Evolutionary conservation across 2,113 vertebrate genomes (phyloP).

Genomic region (Turnix velox): DNA sequence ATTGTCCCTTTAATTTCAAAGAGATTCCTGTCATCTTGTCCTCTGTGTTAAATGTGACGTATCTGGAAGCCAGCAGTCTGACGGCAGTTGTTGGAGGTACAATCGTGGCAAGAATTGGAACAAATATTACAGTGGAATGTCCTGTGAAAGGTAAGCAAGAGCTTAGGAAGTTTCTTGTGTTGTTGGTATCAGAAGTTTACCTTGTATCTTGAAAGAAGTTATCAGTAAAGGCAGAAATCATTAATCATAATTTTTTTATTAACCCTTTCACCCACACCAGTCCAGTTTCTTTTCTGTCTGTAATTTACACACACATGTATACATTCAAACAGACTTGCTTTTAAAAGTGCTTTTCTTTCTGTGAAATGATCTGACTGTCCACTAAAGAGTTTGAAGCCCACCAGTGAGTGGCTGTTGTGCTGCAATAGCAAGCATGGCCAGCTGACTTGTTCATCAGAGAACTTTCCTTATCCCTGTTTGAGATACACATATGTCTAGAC

Average conservation of each 20-base stretch:
- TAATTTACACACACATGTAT: not conserved
- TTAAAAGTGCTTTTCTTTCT: not conserved
- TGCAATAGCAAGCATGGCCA: not conserved
- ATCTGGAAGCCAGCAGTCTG: constrained; percentile 54
- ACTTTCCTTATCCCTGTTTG: constrained; percentile 12
- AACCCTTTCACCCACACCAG: not conserved
- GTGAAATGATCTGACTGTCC: not conserved
- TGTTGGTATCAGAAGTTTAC: not conserved
- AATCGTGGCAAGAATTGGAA: constrained; percentile 63
- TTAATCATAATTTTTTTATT: constrained; percentile 2
- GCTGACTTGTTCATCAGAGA: constrained; percentile 60
- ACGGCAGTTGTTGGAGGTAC: constrained; percentile 73
- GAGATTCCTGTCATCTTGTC: constrained; percentile 79
- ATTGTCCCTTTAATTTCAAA: constrained; percentile 55
- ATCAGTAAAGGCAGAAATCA: not conserved
- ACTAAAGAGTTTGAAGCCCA: not conserved
- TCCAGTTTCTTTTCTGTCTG: not conserved
- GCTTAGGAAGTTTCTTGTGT: not conserved
- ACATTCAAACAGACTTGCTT: not conserved
- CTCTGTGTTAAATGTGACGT: constrained; percentile 71
- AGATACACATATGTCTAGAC: constrained; percentile 50
- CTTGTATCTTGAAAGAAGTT: not conserved
- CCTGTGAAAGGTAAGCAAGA: constrained; percentile 79
- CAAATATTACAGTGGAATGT: constrained; percentile 80
- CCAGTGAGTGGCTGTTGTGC: not conserved